Evolutionary conservation across 2,113 vertebrate species (phyloP).

Genomic region (Anseranas semipalmata): DNA sequence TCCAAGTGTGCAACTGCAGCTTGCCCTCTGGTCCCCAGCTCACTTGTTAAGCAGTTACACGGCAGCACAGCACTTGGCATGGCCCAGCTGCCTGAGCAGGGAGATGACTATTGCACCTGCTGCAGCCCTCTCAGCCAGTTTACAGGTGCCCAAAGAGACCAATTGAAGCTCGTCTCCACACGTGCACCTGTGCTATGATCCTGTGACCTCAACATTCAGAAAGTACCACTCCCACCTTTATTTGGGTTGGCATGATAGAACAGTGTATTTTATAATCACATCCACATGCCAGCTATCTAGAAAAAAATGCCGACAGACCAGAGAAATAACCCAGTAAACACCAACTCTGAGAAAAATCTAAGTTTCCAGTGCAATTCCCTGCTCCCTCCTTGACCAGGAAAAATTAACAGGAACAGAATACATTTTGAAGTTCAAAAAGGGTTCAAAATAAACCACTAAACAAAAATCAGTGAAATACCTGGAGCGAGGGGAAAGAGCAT

Average conservation of each 20-base stretch:
- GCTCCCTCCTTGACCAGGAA: background rate
- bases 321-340: background rate
- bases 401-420: background rate
- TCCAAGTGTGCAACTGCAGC: fast-evolving
- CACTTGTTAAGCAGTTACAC: background rate
- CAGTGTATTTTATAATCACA: background rate
- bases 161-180: background rate
- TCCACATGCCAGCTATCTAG: background rate
- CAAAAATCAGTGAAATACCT: background rate
- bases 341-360: background rate
- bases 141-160: background rate
- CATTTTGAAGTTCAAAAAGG: fast-evolving
- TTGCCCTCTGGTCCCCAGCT: background rate
- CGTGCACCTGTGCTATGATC: background rate
- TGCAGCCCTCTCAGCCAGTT: background rate
- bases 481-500: background rate
- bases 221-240: background rate
- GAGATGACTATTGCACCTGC: fast-evolving
- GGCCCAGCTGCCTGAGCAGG: background rate
- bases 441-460: background rate
- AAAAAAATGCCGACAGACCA: background rate
- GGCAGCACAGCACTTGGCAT: background rate
- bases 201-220: background rate
- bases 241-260: background rate
- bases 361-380: background rate